These are phyloP conservation scores for Ceratina australensis DNA, from an alignment of 1,140 invertebrate genomes.

Conservation along the genomic window DNA sequence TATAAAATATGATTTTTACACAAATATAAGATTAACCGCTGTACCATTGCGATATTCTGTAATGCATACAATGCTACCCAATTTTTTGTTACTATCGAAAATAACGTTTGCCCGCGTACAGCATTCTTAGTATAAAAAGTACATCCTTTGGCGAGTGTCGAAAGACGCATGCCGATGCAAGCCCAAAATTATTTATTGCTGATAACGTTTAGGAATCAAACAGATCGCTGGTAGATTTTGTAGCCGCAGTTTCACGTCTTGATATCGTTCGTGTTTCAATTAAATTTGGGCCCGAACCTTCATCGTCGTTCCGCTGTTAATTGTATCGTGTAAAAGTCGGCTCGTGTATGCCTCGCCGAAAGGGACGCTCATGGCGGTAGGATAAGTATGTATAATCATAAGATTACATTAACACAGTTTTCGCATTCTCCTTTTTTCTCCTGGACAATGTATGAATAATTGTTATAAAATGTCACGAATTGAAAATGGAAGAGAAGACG, in stretches of 20 bases:
- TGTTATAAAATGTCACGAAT: constrained; percentile 74
- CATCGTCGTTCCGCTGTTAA: constrained; percentile 42
- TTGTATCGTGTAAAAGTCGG: constrained; percentile 47
- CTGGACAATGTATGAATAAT: constrained; percentile 71
- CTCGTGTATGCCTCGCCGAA: constrained; percentile 52
- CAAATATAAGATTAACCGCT: constrained; percentile 69
- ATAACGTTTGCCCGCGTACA: constrained; percentile 61
- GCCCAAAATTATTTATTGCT: constrained; percentile 28
- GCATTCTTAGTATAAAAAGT: constrained; percentile 59
- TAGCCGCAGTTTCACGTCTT: not conserved
- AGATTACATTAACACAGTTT: constrained; percentile 65
- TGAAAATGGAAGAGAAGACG: constrained; percentile 73
- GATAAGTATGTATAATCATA: constrained; percentile 61
- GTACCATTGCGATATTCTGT: constrained; percentile 61
- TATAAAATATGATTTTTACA: constrained; percentile 79
- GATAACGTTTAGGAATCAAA: constrained; percentile 25
- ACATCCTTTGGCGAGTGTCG: constrained; percentile 58
- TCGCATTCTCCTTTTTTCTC: constrained; percentile 59
- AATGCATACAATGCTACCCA: constrained; percentile 63
- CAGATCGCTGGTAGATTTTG: not conserved
- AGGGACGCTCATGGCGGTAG: constrained; percentile 55
- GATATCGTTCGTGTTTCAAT: constrained; percentile 17
- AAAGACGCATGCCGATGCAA: constrained; percentile 22
- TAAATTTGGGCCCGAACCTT: constrained; percentile 57
- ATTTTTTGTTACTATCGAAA: constrained; percentile 60